Base-by-base conservation (phyloP, 2,113 vertebrate species). In the Amphilophus citrinellus region DNA sequence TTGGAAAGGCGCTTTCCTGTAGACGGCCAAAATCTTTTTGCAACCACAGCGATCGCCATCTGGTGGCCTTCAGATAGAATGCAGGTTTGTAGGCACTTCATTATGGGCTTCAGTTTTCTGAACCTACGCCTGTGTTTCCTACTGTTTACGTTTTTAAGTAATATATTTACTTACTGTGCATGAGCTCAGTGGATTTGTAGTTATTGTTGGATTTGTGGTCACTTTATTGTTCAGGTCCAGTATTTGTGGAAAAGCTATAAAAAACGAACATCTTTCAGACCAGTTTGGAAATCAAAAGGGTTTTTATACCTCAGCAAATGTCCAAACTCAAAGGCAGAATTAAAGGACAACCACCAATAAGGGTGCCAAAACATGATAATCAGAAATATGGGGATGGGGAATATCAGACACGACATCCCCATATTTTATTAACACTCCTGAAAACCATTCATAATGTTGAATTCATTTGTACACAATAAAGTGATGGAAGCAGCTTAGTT, bases 361-460 rank as follows among this genome's bases (percentile, higher is more conserved):
- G 3, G 35, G 3, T 3, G 3, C 13, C 32, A 0, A 30, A 14
- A 20, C 10, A 22, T n/a, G 18, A 42, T 0, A 1, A 62, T 62
- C 15, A 15, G 24, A 17, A 35, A 71, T 32, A 10, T 32, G 44
- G 66, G 47, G 53, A 2, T n/a, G 20, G 35, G 18, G 10, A 65
- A 65, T 42, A 56, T 56, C 27, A 24, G 32, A 37, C 37, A 37
- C 6, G 20, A 32, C 14, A 61, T 6, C 50, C 35, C 18, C 78
- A 68, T 18, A 30, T 73, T 66, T 71, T 81, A 35, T 24, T 39
- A 35, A 24, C 37, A 14, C 18, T 47, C 7, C 13, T 47, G 39
- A 20, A 81, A 73, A 56, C 47, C 68, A 81, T 81, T 30, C 17
- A 57, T 62, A 37, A 56, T 76, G 66, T 24, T 62, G n/a, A 20